phyloP scores from a whole-genome alignment of 2,888 invertebrate species.

The Onchidella celtica region DNA sequence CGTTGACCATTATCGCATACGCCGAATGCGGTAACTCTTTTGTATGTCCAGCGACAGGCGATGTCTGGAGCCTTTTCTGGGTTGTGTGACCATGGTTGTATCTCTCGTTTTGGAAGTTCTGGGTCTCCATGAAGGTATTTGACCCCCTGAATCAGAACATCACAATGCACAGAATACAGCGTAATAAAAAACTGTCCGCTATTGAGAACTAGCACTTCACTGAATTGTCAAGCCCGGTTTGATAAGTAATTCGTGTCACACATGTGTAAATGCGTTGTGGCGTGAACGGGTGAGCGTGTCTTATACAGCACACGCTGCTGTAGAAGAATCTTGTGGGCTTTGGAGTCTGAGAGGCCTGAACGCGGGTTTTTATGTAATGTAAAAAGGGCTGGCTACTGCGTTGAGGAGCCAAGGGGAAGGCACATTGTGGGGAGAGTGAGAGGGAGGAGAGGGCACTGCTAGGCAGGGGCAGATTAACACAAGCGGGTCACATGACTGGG shows the following conservation, averaged over 20 bases:
- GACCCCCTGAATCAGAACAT: not conserved
- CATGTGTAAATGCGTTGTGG: not conserved
- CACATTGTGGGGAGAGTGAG: not conserved
- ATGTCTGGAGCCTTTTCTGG: not conserved
- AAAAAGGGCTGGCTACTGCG: constrained; percentile 3
- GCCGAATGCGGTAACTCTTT: no score
- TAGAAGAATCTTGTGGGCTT: not conserved
- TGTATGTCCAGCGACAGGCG: not conserved
- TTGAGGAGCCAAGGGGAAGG: not conserved
- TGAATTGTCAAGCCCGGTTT: not conserved
- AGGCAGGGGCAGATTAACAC: not conserved
- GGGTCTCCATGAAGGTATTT: no score
- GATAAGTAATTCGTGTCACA: not conserved
- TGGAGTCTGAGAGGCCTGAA: not conserved
- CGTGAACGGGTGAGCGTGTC: not conserved
- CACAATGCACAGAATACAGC: not conserved
- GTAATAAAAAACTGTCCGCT: not conserved
- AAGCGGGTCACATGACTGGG: no score
- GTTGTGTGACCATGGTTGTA: not conserved
- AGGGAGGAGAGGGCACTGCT: not conserved
- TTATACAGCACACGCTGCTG: constrained; percentile 4
- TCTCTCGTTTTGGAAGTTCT: no score
- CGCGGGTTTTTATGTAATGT: constrained; percentile 7
- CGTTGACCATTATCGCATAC: no score
- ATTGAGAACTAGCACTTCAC: not conserved